Base-by-base conservation (phyloP, 2,888 invertebrate genomes). In the Cybosia mesomella region DNA sequence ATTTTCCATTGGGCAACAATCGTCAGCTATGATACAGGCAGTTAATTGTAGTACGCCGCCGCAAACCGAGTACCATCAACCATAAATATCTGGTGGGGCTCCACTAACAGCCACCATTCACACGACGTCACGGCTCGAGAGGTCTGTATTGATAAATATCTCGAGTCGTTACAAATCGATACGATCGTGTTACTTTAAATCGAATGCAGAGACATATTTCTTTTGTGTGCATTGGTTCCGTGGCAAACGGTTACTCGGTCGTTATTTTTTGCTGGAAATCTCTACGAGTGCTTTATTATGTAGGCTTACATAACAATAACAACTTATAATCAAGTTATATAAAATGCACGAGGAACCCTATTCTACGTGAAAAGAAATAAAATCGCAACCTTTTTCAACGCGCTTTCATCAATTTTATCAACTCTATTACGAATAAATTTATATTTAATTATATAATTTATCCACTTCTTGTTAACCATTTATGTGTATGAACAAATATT, bases 101-200 rank as follows among this genome's bases (percentile, higher is more conserved):
- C 75, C 58, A 65, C 64, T 68, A 79, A 84, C 80, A 81, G 83
- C 78, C 77, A 82, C 87, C 87, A 91, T 91, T 92, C 89, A 91
- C 85, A 84, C 83, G 75, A 80, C 88, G 91, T 91, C 91, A 91
- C 90, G 91, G 86, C 85, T 84, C 84, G 83, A 87, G 83, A 87
- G 86, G 80, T 83, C 83, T 78, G 75, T 81, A 82, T 83, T 84
- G 87, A 87, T 85, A 79, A 77, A 76, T 72, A 80, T 82, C 82
- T 83, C 70, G 76, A 77, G 77, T 82, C 75, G 75, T 70, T 79
- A 74, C 72, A 73, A 77, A 81, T 79, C 78, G 84, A 86, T 85
- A 83, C 74, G 68, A 85, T 86, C 83, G 67, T 65, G 65, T 72
- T 72, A 68, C 71, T 75, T 74, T 24, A 64, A 77, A 80, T 75